Evolutionary conservation across 1,140 invertebrate species (phyloP).

Genomic region (Tetragonula clypearis): DNA sequence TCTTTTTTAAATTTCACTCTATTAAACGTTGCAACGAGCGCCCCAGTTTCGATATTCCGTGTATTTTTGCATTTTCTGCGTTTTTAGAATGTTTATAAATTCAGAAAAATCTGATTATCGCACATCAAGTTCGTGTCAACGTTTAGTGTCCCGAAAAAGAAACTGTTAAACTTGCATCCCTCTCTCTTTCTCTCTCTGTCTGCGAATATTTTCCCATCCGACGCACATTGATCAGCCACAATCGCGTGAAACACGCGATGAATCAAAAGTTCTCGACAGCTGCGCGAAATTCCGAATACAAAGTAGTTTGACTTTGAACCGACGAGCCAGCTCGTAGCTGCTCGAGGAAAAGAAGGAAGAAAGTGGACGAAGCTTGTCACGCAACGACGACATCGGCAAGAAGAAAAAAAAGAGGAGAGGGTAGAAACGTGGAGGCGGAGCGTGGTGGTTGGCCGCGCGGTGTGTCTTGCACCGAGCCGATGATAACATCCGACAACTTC

Average conservation of each 20-base stretch:
- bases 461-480: conserved; percentile 14
- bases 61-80: no score
- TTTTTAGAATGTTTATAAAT: no score
- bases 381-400: neutral
- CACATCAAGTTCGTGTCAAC: no score
- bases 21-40: no score
- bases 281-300: neutral
- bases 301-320: neutral
- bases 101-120: no score
- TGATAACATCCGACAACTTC: conserved; percentile 47
- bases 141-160: no score
- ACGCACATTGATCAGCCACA: neutral
- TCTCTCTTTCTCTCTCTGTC: no score
- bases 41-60: no score
- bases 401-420: neutral
- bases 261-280: neutral
- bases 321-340: neutral
- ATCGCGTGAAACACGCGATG: neutral
- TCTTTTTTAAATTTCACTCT: no score
- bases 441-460: neutral
- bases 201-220: neutral
- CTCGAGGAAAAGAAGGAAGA: neutral
- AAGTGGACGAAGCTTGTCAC: conserved; percentile 22
- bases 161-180: no score
- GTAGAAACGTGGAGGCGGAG: neutral